A percentile compares a stretch with the other conserved stretches of the same genome.
Evolutionary conservation across 2,113 vertebrate species (phyloP).

Genomic region (Atractosteus spatula): DNA sequence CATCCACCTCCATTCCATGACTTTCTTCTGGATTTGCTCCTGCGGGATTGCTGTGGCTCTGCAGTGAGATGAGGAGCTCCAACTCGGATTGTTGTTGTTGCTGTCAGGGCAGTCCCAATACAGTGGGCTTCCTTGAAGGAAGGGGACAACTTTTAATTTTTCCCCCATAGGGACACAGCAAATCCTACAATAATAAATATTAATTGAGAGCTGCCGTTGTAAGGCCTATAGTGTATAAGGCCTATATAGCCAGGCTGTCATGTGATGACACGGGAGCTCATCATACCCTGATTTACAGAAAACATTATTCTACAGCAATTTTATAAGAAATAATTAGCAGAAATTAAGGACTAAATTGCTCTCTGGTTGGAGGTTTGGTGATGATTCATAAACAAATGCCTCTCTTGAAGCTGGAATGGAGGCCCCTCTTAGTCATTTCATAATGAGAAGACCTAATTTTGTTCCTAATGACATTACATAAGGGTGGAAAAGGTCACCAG

Average conservation of each 20-base stretch:
- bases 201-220: slow-evolving; percentile 20
- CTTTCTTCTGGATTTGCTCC: slow-evolving; percentile 8
- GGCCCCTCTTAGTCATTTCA: background rate
- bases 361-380: background rate
- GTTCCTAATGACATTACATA: slow-evolving; percentile 27
- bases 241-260: background rate
- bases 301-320: too few relatives aligned
- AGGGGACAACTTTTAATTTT: slow-evolving; percentile 26
- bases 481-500: slow-evolving; percentile 9
- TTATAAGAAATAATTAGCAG: too few relatives aligned
- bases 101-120: slow-evolving; percentile 44
- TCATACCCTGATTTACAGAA: too few relatives aligned
- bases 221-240: slow-evolving; percentile 6
- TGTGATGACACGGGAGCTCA: too few relatives aligned
- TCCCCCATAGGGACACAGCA: slow-evolving; percentile 32
- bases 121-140: slow-evolving; percentile 35
- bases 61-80: slow-evolving; percentile 5
- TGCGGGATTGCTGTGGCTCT: background rate
- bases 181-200: slow-evolving; percentile 28
- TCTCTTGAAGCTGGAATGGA: background rate
- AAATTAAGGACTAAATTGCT: too few relatives aligned
- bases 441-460: background rate
- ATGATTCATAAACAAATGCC: background rate
- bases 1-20: background rate
- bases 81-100: slow-evolving; percentile 28